A percentile compares a stretch with the other conserved stretches of the same genome.
phyloP scores from a whole-genome alignment of 2,888 invertebrate genomes.

The Pollenia labialis region DNA sequence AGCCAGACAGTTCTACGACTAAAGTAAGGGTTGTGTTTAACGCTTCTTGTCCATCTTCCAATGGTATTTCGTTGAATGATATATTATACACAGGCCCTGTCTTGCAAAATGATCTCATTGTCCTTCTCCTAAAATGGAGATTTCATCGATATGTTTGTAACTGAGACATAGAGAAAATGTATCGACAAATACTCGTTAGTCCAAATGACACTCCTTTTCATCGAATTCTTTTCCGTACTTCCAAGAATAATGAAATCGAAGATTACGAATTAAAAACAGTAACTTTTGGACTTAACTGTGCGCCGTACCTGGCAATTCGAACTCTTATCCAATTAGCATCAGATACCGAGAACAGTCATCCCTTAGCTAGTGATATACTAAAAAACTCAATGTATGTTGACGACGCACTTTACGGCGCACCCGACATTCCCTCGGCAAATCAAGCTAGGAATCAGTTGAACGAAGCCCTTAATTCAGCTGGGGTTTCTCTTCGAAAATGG shows the following conservation, averaged over 20 bases:
- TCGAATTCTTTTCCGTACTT: slow-evolving; percentile 6
- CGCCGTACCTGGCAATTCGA: not conserved
- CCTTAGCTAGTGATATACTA: not conserved
- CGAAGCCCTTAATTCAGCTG: slow-evolving; percentile 14
- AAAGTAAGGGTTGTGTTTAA: slow-evolving; percentile 39
- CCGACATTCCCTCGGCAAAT: not conserved
- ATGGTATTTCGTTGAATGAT: slow-evolving; percentile 17
- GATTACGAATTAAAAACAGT: slow-evolving; percentile 8
- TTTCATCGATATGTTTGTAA: slow-evolving; percentile 35
- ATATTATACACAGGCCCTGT: slow-evolving; percentile 15
- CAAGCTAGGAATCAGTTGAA: slow-evolving; percentile 8
- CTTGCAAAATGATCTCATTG: slow-evolving; percentile 15
- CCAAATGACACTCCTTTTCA: slow-evolving; percentile 20
- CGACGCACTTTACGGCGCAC: slow-evolving; percentile 10
- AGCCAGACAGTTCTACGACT: slow-evolving; percentile 41
- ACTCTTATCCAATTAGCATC: not conserved
- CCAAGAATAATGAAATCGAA: not conserved
- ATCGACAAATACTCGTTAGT: slow-evolving; percentile 13
- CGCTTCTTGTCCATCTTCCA: slow-evolving; percentile 24
- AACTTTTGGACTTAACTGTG: not conserved
- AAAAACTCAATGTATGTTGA: slow-evolving; percentile 35
- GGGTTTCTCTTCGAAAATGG: slow-evolving; percentile 24
- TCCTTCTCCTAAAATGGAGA: slow-evolving; percentile 6
- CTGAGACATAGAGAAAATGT: slow-evolving; percentile 32
- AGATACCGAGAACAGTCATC: not conserved